A percentile compares a stretch with the other conserved stretches of the same genome.
Conservation (phyloP, 2,888 invertebrate genomes). For the Clistopyga incitator region DNA sequence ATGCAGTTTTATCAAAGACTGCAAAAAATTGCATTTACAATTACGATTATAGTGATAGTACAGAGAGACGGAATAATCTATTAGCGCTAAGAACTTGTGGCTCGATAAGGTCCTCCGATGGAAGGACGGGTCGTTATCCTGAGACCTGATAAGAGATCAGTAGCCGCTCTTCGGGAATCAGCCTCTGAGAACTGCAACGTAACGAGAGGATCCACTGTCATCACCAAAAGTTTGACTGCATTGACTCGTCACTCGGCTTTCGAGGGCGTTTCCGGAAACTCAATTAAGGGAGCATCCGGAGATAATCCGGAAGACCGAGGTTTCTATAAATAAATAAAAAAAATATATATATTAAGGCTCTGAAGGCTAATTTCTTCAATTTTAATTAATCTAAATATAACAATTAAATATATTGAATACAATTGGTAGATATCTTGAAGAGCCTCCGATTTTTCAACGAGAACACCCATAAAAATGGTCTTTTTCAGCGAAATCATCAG, state of each 20-base stretch:
- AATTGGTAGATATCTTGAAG: no score
- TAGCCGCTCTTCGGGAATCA: conserved; percentile 1
- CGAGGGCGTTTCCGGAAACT: conserved; percentile 73
- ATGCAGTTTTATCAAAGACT: background rate
- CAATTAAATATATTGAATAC: no score
- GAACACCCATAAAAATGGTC: background rate
- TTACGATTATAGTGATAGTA: conserved; percentile 23
- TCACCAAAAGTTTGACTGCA: conserved; percentile 73
- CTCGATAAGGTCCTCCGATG: conserved; percentile 64
- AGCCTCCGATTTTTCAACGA: no score
- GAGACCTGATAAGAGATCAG: conserved; percentile 64
- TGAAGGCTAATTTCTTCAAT: no score
- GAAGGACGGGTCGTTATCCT: conserved; percentile 60
- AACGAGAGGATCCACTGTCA: conserved; percentile 39
- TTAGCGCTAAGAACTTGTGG: conserved; percentile 60
- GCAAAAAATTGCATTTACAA: background rate
- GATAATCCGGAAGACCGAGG: conserved; percentile 75
- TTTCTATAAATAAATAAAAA: conserved; percentile 45
- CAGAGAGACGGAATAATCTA: conserved; percentile 56
- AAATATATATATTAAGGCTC: no score
- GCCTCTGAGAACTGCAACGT: conserved; percentile 16
- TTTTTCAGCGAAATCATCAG: conserved; percentile 70
- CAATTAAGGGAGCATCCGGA: conserved; percentile 77
- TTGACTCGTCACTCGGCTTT: conserved; percentile 66
- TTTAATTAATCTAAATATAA: no score